phyloP scores from a whole-genome alignment of 2,113 vertebrate species.

The Atlantisia rogersi region DNA sequence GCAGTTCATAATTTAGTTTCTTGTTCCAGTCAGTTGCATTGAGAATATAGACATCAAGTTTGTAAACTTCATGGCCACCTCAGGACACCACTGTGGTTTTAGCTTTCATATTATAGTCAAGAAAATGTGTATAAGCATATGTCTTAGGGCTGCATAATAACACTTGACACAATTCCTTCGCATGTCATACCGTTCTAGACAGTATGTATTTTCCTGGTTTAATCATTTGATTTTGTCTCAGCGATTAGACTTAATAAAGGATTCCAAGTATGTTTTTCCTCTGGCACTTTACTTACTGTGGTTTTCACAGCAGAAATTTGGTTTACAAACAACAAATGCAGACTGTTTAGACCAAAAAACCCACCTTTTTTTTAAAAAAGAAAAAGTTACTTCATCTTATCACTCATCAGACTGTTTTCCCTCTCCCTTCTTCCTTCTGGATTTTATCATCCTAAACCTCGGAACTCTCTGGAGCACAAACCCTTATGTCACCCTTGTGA shows the following conservation, averaged over 20 bases:
- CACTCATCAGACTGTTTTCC: neutral
- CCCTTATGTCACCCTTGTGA: neutral
- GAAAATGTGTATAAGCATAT: neutral
- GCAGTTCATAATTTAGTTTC: neutral
- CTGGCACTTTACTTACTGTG: neutral
- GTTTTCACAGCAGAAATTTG: neutral
- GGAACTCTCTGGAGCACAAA: neutral
- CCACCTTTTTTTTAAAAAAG: too few species aligned
- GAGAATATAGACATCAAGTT: neutral
- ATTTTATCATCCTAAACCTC: neutral
- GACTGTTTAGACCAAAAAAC: neutral
- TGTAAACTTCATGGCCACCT: neutral
- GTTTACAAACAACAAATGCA: neutral
- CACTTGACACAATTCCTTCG: neutral
- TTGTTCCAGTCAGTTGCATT: neutral
- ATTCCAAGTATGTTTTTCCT: neutral
- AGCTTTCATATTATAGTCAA: neutral
- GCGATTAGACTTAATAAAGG: neutral
- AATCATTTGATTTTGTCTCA: constrained; percentile 10
- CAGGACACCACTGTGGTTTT: neutral
- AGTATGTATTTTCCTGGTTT: neutral
- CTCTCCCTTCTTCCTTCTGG: neutral
- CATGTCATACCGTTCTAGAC: neutral
- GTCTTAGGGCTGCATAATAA: neutral
- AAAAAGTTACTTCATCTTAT: neutral